Conservation (phyloP, 2,113 vertebrate genomes). For the Diphyllodes magnificus region DNA sequence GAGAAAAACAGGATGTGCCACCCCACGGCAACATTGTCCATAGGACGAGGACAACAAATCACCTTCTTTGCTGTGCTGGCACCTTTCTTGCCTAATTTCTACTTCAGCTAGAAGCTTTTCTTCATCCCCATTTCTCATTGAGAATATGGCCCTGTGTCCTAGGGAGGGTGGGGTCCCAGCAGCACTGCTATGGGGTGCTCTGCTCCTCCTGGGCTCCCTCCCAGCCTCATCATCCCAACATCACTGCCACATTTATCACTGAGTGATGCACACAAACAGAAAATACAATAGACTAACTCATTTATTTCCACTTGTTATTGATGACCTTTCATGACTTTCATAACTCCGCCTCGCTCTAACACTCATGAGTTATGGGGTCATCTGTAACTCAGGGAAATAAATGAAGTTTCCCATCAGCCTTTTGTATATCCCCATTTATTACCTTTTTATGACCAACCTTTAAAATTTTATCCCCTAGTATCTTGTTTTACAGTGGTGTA, state of each 20-base stretch:
- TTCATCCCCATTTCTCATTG: not conserved
- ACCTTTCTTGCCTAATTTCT: not conserved
- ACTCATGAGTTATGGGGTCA: conserved; percentile 48
- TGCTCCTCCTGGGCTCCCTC: not conserved
- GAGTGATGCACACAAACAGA: not conserved
- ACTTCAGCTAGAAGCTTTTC: not conserved
- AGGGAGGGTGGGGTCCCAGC: not conserved
- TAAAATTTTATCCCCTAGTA: conserved; percentile 46
- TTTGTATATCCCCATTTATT: conserved; percentile 52
- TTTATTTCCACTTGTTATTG: conserved; percentile 41
- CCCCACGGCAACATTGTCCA: accelerated
- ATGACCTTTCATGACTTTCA: conserved; percentile 46
- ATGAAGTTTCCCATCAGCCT: conserved; percentile 34
- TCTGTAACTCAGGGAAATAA: conserved; percentile 31
- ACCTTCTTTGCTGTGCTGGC: not conserved
- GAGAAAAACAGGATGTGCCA: not conserved
- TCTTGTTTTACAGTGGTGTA: conserved; percentile 16
- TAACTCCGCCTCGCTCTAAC: not conserved
- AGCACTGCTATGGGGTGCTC: not conserved
- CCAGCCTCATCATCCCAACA: not conserved
- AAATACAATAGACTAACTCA: not conserved
- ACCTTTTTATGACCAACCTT: conserved; percentile 54
- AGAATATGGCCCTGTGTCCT: accelerated
- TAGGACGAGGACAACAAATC: not conserved
- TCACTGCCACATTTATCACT: not conserved